Conservation (phyloP, 1,140 invertebrate genomes). For the Philaenus spumarius region DNA sequence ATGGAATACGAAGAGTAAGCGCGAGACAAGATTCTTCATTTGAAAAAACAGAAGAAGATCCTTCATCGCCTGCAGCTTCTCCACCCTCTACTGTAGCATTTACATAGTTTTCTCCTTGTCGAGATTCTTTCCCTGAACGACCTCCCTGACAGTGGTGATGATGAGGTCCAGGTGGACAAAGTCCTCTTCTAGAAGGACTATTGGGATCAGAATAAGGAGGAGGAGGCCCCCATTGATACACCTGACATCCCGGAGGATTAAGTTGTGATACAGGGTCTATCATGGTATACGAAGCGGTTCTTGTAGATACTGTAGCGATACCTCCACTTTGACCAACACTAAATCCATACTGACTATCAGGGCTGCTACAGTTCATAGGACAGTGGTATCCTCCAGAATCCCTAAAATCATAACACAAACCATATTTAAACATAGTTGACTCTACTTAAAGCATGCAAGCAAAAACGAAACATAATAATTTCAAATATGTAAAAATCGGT, state of each 20-base stretch:
- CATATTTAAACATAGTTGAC: no score
- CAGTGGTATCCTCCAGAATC: conserved; percentile 15
- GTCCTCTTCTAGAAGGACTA: conserved; percentile 16
- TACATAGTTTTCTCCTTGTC: conserved; percentile 7
- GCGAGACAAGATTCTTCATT: background rate
- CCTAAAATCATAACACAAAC: conserved; percentile 15
- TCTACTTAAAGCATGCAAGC: no score
- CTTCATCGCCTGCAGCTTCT: background rate
- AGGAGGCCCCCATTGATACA: conserved; percentile 26
- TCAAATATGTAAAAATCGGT: no score
- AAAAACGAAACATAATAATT: no score
- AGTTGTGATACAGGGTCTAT: conserved; percentile 9
- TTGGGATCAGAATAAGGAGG: conserved; percentile 28
- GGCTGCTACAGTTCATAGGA: conserved; percentile 20
- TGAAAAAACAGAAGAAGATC: no score
- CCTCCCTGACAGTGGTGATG: conserved; percentile 10
- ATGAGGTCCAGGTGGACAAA: conserved; percentile 14
- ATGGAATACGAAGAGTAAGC: background rate
- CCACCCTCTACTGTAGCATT: background rate
- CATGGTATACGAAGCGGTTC: conserved; percentile 21
- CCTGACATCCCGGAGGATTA: background rate
- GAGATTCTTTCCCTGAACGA: background rate
- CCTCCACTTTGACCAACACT: conserved; percentile 13
- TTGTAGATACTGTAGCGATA: conserved; percentile 20
- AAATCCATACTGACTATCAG: conserved; percentile 28